Base-by-base conservation (phyloP, 2,888 invertebrate genomes). In the Cybosia mesomella region DNA sequence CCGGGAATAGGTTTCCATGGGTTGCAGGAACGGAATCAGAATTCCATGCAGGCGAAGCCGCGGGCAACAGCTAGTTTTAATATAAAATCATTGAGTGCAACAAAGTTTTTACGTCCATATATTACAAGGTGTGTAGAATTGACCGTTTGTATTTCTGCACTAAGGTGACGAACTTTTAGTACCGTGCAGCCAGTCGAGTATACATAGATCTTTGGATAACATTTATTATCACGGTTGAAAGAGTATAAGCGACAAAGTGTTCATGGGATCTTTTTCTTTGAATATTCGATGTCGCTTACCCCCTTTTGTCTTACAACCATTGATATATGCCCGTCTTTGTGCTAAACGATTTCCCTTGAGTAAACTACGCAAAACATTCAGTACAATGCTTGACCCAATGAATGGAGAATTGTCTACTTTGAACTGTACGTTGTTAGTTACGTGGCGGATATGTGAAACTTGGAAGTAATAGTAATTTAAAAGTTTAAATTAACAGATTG, bases 401-500 rank as follows among this genome's bases (percentile, higher is more conserved):
- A 76, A 71, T 58, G 58, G 58, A 76, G 80, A 83, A 81, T 72
- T 71, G 10, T 11, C 13, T 10, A 15, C 3, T 71, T 67, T 34
- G 64, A 49, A 66, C 53, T 49, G 32, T 53, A 32, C n/a, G 34
- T 43, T 53, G 67, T 60, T 64, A 18, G 32, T 54, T 9, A 59
- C 54, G 9, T 55, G 10, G n/a, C 10, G 49, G 61, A 49, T 62
- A 21, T 62, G 49, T 61, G 55, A 61, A 61, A 67, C 43, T 66
- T 49, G 58, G 34, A 63, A 53, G 63, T 67, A 66, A 57, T 60
- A 53, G 63, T 67, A 66, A 57, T 60, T 60, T 54, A 57, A 10
- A 39, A 49, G 58, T 58, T 36, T 21, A 58, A 62, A 58, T 62
- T 43, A 60, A 24, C 22, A 22, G n/a, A 58, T 62, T 58, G 49